Conservation (phyloP, 2,797 vertebrate species). For the Sandelia bainsii region DNA sequence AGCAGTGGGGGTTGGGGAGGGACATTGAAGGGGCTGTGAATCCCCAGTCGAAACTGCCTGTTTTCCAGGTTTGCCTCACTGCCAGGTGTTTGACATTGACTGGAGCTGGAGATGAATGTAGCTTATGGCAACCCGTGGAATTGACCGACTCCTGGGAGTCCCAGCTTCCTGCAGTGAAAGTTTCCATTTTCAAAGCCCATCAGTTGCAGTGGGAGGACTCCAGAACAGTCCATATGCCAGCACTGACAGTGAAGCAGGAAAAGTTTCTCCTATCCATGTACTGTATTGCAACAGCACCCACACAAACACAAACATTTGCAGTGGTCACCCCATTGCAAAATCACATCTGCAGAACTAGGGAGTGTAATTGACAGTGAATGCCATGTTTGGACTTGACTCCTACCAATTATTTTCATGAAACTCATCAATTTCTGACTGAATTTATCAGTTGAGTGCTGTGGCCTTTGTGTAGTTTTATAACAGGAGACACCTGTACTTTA, state of each 20-base stretch:
- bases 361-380: conserved; percentile 73
- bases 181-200: conserved; percentile 92
- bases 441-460: background rate
- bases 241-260: conserved; percentile 78
- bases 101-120: conserved; percentile 89
- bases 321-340: conserved; percentile 45
- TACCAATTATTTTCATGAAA: conserved; percentile 78
- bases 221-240: conserved; percentile 84
- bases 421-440: conserved; percentile 76
- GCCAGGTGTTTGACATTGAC: conserved; percentile 92
- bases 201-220: conserved; percentile 86
- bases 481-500: conserved; percentile 25
- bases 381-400: conserved; percentile 73
- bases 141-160: conserved; percentile 86
- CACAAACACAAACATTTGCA: conserved; percentile 37
- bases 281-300: conserved; percentile 33
- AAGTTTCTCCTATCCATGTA: conserved; percentile 70
- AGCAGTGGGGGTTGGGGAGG: conserved; percentile 59
- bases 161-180: conserved; percentile 89
- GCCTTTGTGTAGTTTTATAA: conserved; percentile 18
- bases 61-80: conserved; percentile 86
- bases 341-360: conserved; percentile 81
- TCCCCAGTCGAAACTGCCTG: conserved; percentile 80
- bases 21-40: conserved; percentile 65
- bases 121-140: conserved; percentile 88